Evolutionary conservation across 2,888 invertebrate genomes (phyloP).

Genomic region (Rhagophthalmus giganteus): DNA sequence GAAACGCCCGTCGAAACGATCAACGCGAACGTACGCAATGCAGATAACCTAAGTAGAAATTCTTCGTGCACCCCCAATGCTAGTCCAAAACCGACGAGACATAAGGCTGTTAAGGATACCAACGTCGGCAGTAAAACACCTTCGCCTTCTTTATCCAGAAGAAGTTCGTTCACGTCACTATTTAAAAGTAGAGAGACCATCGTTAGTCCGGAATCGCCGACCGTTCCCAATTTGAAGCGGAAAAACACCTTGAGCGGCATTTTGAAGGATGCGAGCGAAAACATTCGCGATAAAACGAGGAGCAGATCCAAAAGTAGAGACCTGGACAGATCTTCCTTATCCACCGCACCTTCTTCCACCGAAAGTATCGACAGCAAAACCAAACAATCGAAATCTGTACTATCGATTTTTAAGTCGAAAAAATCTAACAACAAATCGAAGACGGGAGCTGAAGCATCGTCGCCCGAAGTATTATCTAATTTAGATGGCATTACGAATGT

Average conservation of each 20-base stretch:
- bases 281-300: conserved; percentile 46
- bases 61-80: conserved; percentile 49
- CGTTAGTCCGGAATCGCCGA: conserved; percentile 66
- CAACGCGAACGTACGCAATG: conserved; percentile 31
- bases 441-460: conserved; percentile 45
- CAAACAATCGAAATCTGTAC: conserved; percentile 65
- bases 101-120: conserved; percentile 40
- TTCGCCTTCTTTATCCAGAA: conserved; percentile 74
- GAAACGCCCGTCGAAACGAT: conserved; percentile 36
- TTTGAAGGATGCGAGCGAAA: conserved; percentile 50
- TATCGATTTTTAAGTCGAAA: conserved; percentile 69
- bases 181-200: conserved; percentile 74
- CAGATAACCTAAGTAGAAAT: conserved; percentile 34
- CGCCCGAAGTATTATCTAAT: conserved; percentile 42
- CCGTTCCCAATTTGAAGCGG: conserved; percentile 46
- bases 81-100: conserved; percentile 57
- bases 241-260: conserved; percentile 50
- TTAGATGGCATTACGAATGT: conserved; percentile 57
- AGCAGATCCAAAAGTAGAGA: conserved; percentile 68
- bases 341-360: conserved; percentile 59
- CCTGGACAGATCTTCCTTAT: conserved; percentile 55
- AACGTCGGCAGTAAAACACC: conserved; percentile 58
- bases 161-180: conserved; percentile 79
- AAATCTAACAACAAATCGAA: conserved; percentile 57
- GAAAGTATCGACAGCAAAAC: conserved; percentile 54